Evolutionary conservation across 1,140 invertebrate species (phyloP), one percentile per base, ranked within the genome.

Genomic region (Drosophila pallidifrons): DNA sequence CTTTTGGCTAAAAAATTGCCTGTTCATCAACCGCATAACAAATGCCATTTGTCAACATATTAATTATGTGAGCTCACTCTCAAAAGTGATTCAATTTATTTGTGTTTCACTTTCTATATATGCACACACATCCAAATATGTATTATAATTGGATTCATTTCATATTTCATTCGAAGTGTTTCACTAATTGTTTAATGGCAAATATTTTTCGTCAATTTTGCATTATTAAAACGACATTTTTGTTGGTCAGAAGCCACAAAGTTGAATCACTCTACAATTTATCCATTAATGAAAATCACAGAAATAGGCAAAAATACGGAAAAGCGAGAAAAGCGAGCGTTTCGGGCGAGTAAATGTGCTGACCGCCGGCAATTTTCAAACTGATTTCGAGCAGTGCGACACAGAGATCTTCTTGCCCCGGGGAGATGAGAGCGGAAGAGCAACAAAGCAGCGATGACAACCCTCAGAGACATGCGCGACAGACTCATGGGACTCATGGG

Each of bases 301-400:
- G 52, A 71, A 75, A 75, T 71, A 70, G 59, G 13, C 72, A 16
- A 16, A 47, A 59, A 2, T 13, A 11, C n/a, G 11, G 43, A 57
- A 46, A 57, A 51, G 32, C 28, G 49, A 60, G 55, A 64, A 66
- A 47, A 11, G 25, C 32, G 69, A 66, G 70, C 61, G 43, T 15
- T 55, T 65, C 43, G 55, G 15, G 32, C 72, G 65, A 66, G 63
- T 68, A 73, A 69, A 77, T 77, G 87, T 60, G 68, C 81, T 88
- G 88, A 91, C 88, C 87, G 88, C 80, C 80, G 79, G 88, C 79
- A 87, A 91, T 75, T 91, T 91, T 83, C 71, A 59, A 88, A 91
- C 88, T 91, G 88, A 91, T 69, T 90, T 71, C 58, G 41, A 55
- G 54, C 46, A 67, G 51, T 20, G 60, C 57, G 57, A 55, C 51